A percentile compares a stretch with the other conserved stretches of the same genome.
Evolutionary conservation across 1,140 invertebrate genomes (phyloP).

Genomic region (Solen grandis): DNA sequence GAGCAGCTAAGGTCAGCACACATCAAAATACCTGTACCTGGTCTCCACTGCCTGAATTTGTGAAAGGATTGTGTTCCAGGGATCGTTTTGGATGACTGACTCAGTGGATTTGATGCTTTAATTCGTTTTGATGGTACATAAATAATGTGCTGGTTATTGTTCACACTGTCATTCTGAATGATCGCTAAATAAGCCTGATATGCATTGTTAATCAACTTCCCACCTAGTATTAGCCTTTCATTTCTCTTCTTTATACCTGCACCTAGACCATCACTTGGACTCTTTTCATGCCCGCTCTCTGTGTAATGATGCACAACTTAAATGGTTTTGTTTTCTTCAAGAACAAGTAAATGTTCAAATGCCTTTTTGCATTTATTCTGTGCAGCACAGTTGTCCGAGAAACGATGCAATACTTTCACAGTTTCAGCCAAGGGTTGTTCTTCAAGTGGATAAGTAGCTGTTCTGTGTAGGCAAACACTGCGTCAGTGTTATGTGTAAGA

Average conservation of each 20-base stretch:
- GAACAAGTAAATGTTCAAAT: slow-evolving; percentile 2
- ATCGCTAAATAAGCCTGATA: slow-evolving; percentile 30
- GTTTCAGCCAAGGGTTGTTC: slow-evolving; percentile 19
- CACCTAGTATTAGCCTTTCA: slow-evolving; percentile 27
- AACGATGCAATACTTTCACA: slow-evolving; percentile 27
- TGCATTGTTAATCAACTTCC: slow-evolving; percentile 21
- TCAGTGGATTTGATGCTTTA: background rate
- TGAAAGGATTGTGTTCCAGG: slow-evolving; percentile 13
- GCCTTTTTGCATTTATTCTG: slow-evolving; percentile 42
- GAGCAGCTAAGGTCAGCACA: slow-evolving; percentile 19
- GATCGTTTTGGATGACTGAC: background rate
- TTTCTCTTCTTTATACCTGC: slow-evolving; percentile 23
- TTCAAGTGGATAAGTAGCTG: slow-evolving; percentile 9
- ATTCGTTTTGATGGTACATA: slow-evolving; percentile 20
- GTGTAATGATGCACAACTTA: slow-evolving; percentile 11
- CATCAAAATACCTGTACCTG: background rate
- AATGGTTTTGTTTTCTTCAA: slow-evolving; percentile 10
- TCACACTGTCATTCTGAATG: background rate
- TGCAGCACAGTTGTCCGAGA: slow-evolving; percentile 43
- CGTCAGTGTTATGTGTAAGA: slow-evolving; percentile 24
- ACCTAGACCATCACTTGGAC: no score
- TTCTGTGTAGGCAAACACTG: slow-evolving; percentile 20
- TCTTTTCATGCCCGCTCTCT: no score
- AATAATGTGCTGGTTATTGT: slow-evolving; percentile 1
- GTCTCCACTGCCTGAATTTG: slow-evolving; percentile 2